These are phyloP conservation scores for Anthoptus insignis DNA, from an alignment of 2,888 invertebrate genomes.

Conservation along the genomic window DNA sequence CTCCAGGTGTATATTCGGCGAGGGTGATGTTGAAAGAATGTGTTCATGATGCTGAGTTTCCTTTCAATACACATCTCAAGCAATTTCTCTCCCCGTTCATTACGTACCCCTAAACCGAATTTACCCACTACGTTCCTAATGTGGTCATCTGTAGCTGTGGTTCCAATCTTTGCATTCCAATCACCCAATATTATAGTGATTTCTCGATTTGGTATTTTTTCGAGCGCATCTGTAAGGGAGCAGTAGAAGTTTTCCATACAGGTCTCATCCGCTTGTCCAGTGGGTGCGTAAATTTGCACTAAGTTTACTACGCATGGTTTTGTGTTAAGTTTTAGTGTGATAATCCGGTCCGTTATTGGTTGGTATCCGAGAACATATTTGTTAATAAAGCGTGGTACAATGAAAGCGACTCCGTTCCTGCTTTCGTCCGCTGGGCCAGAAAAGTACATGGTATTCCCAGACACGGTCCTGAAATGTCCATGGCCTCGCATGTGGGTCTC, in stretches of 20 bases:
- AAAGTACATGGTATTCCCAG: conserved; percentile 36
- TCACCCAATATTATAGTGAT: conserved; percentile 34
- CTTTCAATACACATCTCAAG: conserved; percentile 24
- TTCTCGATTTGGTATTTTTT: conserved; percentile 35
- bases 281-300: conserved; percentile 44
- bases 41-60: conserved; percentile 38
- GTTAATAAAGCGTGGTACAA: neutral
- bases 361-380: conserved; percentile 30
- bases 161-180: conserved; percentile 39
- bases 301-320: conserved; percentile 32
- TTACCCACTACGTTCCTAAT: conserved; percentile 16
- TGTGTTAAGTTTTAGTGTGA: conserved; percentile 3
- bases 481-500: conserved; percentile 35
- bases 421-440: neutral
- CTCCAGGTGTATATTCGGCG: conserved; percentile 12
- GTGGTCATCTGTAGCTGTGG: conserved; percentile 16
- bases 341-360: conserved; percentile 24
- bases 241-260: conserved; percentile 35
- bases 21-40: conserved; percentile 42
- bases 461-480: conserved; percentile 27
- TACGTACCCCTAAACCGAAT: conserved; percentile 35
- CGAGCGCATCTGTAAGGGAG: conserved; percentile 6
- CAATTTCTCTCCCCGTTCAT: conserved; percentile 38
- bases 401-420: neutral
- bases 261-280: conserved; percentile 26